Evolutionary conservation across 2,888 invertebrate genomes (phyloP), one percentile per base, ranked within the genome.

Genomic region (Calameuta filiformis): DNA sequence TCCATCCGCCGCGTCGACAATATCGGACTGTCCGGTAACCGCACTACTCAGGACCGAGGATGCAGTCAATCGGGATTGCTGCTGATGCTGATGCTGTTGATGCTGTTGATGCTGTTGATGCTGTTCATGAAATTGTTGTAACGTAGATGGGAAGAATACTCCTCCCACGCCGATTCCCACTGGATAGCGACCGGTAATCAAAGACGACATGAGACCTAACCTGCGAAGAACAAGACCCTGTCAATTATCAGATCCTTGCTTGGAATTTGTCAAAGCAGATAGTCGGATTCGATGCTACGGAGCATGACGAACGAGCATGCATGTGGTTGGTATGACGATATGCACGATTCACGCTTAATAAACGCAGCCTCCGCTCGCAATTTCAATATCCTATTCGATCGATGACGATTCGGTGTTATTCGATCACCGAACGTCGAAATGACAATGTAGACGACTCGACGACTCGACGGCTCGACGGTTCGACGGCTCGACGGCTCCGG

Each of bases 101-200:
- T 91, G 91, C 76, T 91, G 91, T 30, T 90, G 90, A 81, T 91
- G 91, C 80, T 88, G 82, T 74, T 89, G 89, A 76, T 91, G 91
- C 75, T 90, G 90, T 71, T 90, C 75, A 31, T 90, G 90, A 15
- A 89, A 86, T 80, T 90, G 90, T 71, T 90, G 90, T 69, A 91
- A 84, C 69, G 91, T 88, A 75, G 91, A 89, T 68, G 91, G 91
- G 75, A 91, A 90, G 84, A 91, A 90, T 12, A 91, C 90, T 12
- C 89, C 86, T 15, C 90, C 90, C 35, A 91, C 90, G 79, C 90
- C 90, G 69, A 89, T 87, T 11, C 89, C 89, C 31, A 90, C 90
- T 3, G 91, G 90, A 80, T 91, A 91, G 71, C 91, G 89, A 31
- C 89, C 88, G 68, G 90, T 88, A 81, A 91, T 91, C 84, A 91